These are phyloP conservation scores for Phyllopteryx taeniolatus DNA, from an alignment of 2,113 vertebrate species.

Conservation along the genomic window DNA sequence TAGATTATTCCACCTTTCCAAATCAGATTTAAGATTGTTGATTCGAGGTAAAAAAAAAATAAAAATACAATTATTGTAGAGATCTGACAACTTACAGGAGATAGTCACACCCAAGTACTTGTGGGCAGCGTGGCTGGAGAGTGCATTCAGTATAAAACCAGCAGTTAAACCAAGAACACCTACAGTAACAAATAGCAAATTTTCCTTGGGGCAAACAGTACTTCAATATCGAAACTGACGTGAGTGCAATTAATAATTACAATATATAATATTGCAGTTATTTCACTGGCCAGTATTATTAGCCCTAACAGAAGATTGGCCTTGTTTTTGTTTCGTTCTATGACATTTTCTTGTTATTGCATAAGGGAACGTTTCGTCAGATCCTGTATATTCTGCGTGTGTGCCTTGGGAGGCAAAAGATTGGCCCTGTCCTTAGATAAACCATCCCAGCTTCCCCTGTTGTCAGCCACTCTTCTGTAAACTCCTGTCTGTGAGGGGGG, in stretches of 20 bases:
- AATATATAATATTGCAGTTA: conserved; percentile 5
- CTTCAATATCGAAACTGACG: conserved; percentile 25
- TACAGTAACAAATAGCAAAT: conserved; percentile 5
- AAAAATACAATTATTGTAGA: no score
- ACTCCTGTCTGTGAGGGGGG: conserved; percentile 19
- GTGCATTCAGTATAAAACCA: not conserved
- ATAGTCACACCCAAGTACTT: no score
- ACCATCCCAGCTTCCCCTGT: conserved; percentile 40
- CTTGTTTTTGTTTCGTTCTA: conserved; percentile 32
- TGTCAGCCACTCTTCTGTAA: conserved; percentile 52
- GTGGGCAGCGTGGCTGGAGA: no score
- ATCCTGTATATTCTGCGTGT: conserved; percentile 21
- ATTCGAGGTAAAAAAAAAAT: no score
- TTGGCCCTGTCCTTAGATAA: conserved; percentile 36
- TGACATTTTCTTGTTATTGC: conserved; percentile 29
- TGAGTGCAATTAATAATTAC: not conserved
- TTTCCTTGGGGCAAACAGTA: conserved; percentile 16
- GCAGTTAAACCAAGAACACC: not conserved
- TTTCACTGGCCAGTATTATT: conserved; percentile 10
- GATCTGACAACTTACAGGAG: no score
- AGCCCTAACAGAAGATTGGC: conserved; percentile 14
- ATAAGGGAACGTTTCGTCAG: conserved; percentile 24
- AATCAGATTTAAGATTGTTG: no score
- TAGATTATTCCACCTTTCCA: no score
- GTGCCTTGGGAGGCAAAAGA: conserved; percentile 16